A percentile compares a stretch with the other conserved stretches of the same genome.
These are phyloP conservation scores for Archilochus colubris DNA, from an alignment of 2,113 vertebrate genomes.

Conservation along the genomic window DNA sequence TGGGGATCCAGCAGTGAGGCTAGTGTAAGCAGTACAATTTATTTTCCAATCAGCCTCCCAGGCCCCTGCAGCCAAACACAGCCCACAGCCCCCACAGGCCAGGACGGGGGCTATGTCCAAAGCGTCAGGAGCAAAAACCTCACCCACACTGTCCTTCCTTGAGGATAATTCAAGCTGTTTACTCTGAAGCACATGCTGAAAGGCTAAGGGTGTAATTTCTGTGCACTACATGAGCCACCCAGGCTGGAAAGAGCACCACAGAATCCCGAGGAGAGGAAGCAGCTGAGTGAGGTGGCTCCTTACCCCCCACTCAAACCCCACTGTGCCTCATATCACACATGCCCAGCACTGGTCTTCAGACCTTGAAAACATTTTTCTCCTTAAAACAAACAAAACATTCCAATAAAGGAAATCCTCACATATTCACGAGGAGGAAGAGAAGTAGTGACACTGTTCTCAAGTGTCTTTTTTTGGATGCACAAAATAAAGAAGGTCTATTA, in stretches of 20 bases:
- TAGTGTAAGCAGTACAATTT: slow-evolving; percentile 12
- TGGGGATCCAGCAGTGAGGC: background rate
- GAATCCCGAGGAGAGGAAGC: background rate
- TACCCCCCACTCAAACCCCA: fast-evolving
- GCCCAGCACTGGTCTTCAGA: too few species aligned
- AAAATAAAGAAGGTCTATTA: background rate
- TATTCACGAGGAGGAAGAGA: background rate
- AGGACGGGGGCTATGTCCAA: background rate
- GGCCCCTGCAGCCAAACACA: background rate
- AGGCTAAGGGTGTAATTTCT: background rate
- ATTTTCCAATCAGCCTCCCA: background rate
- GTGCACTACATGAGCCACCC: fast-evolving
- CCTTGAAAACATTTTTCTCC: background rate
- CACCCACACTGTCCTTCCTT: background rate
- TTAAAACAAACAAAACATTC: background rate
- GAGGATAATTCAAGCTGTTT: background rate
- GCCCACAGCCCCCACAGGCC: background rate
- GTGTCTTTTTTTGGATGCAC: background rate
- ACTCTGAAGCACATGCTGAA: background rate
- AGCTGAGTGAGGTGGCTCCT: fast-evolving
- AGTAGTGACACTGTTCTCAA: background rate
- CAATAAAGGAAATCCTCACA: background rate
- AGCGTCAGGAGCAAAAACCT: background rate
- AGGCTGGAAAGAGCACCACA: background rate
- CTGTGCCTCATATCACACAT: fast-evolving